Evolutionary conservation across 2,113 vertebrate species (phyloP).

Genomic region (Globicephala melas): DNA sequence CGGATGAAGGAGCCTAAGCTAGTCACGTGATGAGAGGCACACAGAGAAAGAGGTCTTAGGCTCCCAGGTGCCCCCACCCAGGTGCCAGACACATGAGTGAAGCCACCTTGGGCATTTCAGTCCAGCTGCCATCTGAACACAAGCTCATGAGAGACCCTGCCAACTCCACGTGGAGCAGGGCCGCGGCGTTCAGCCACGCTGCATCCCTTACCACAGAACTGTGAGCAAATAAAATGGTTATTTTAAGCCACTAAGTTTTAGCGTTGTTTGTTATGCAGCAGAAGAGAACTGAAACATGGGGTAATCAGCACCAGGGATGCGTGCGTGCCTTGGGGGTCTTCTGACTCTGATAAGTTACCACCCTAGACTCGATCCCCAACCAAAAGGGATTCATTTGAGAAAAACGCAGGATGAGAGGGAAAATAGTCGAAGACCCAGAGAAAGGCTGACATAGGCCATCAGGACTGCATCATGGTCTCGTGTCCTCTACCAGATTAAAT

Average conservation of each 20-base stretch:
- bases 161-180: rapidly evolving
- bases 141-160: not conserved
- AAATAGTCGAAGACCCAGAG: not conserved
- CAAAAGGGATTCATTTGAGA: not conserved
- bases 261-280: not conserved
- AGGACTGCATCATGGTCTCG: rapidly evolving
- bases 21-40: not conserved
- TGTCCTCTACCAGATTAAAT: not conserved
- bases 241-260: not conserved
- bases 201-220: rapidly evolving
- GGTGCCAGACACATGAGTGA: rapidly evolving
- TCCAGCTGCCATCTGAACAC: not conserved
- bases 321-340: not conserved
- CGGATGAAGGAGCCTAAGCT: not conserved
- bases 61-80: not conserved
- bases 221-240: not conserved
- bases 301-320: rapidly evolving
- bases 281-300: not conserved
- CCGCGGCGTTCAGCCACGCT: rapidly evolving
- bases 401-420: not conserved
- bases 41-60: not conserved
- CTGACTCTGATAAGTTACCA: not conserved
- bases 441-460: not conserved
- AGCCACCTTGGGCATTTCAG: not conserved
- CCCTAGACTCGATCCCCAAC: not conserved